phyloP scores from a whole-genome alignment of 2,113 vertebrate genomes.

The Andinoacara biseriatus region DNA sequence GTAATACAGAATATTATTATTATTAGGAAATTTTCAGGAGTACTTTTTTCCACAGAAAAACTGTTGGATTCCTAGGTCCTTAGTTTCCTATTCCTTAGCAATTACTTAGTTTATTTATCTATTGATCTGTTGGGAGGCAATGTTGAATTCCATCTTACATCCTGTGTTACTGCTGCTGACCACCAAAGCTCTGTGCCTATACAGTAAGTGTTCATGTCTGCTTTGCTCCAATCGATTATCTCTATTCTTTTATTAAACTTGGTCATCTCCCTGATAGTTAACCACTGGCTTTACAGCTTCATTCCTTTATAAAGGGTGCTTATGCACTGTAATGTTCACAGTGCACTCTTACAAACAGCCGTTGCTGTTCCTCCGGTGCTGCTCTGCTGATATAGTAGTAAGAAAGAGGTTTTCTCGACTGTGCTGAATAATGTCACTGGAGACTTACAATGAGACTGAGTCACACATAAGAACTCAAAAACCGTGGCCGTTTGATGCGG shows the following conservation, averaged over 20 bases:
- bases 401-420: slow-evolving; percentile 12
- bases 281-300: background rate
- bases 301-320: background rate
- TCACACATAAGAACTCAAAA: slow-evolving; percentile 36
- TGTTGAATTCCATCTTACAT: background rate
- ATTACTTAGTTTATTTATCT: background rate
- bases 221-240: background rate
- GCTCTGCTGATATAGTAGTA: background rate
- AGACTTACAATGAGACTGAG: slow-evolving; percentile 27
- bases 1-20: background rate
- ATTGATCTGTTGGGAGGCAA: background rate
- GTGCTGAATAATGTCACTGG: slow-evolving; percentile 31
- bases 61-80: background rate
- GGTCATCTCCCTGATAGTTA: background rate
- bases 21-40: too few species aligned
- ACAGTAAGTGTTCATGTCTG: background rate
- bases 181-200: background rate
- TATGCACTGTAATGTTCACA: background rate
- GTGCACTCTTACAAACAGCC: background rate
- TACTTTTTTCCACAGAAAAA: background rate
- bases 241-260: background rate
- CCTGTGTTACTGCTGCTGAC: background rate
- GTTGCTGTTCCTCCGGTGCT: background rate
- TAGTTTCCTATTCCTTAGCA: too few species aligned
- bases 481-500: slow-evolving; percentile 7